Evolutionary conservation across 2,797 vertebrate genomes (phyloP), one percentile per base, ranked within the genome.

Genomic region (Dermochelys coriacea): DNA sequence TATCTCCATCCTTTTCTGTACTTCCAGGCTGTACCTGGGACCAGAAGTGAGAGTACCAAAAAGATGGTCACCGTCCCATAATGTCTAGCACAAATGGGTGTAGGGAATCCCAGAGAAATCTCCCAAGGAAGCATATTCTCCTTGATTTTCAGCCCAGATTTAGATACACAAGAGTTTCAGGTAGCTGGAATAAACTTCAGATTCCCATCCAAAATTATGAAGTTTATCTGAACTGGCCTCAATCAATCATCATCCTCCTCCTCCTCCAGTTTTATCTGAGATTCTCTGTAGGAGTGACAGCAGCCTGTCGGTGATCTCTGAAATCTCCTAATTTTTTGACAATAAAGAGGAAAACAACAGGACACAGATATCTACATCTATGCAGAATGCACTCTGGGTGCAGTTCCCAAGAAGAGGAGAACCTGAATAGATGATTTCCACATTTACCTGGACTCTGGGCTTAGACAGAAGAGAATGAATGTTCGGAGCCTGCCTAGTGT

Each of bases 291-390:
- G 0, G 0, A 51, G 3, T 3, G 18, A 82, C 16, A 82, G 37
- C 59, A 78, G 50, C 18, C 71, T 25, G 5, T 29, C 83, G 34
- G 55, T 41, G 6, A 61, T 6, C 51, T 85, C 21, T 41, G 51
- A 49, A 51, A 14, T n/a, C 61, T 64, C 34, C 68, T 37, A 68
- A 37, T 16, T 31, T 3, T 2, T 8, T 37, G 34, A 8, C 21
- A 81, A 52, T 82, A 64, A 0, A 37, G 51, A 34, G 75, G 45
- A 7, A 2, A 10, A 49, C 2, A 8, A 41, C 1, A 10, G 18
- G 59, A 61, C 3, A 11, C 1, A 21, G 5, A 21, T 31, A 34
- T 0, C 59, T 41, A 31, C 4, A 71, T 0, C 37, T 4, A 57
- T 55, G 80, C 51, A 80, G 10, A 0, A 1, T 9, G 49, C 37